Evolutionary conservation across 1,140 invertebrate species (phyloP).

Genomic region (Aphelenchoides fujianensis): DNA sequence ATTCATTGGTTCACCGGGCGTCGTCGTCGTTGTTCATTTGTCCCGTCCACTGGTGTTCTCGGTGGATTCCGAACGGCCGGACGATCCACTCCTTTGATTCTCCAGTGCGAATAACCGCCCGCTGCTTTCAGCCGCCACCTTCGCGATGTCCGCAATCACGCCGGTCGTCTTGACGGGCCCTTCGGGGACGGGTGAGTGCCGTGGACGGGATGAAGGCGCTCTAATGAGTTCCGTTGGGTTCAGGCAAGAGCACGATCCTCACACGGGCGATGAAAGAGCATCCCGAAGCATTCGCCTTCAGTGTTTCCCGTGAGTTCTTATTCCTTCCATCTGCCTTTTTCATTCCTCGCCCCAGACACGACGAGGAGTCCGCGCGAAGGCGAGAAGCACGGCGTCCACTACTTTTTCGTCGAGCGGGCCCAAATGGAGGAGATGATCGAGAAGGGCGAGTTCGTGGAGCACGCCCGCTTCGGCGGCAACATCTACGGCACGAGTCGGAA

Average conservation of each 20-base stretch:
- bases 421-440: constrained; percentile 75
- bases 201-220: too few species aligned
- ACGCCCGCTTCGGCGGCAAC: constrained; percentile 85
- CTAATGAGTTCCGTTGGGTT: too few species aligned
- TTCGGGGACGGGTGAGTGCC: constrained; percentile 91
- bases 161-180: constrained; percentile 88
- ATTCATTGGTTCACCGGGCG: too few species aligned
- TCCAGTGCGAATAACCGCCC: too few species aligned
- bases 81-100: too few species aligned
- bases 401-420: constrained; percentile 78
- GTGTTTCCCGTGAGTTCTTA: constrained; percentile 79
- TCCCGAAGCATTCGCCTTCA: constrained; percentile 82
- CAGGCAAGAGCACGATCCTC: constrained; percentile 84
- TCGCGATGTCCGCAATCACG: constrained; percentile 31
- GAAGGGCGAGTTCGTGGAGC: constrained; percentile 84
- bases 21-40: too few species aligned
- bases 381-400: constrained; percentile 71
- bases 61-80: too few species aligned
- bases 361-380: constrained; percentile 67
- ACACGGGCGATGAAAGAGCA: constrained; percentile 80
- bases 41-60: too few species aligned
- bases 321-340: too few species aligned
- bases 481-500: constrained; percentile 91
- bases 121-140: not conserved
- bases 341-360: constrained; percentile 64